phyloP scores from a whole-genome alignment of 1,140 invertebrate genomes.

The Pteromalus puparum region DNA sequence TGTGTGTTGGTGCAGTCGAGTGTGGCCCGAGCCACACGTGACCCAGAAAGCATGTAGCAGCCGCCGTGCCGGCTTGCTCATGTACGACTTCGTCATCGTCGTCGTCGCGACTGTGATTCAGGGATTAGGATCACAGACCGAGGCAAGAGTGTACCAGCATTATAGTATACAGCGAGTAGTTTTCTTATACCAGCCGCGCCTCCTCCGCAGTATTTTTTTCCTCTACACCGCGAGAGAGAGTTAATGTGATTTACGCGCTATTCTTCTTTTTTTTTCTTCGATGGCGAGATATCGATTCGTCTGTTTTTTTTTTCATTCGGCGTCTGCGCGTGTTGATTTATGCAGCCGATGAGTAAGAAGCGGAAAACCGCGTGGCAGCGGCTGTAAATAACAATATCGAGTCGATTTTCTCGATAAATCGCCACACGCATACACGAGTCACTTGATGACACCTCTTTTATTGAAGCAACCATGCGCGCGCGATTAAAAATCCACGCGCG shows the following conservation, averaged over 20 bases:
- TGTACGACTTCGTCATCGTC: conserved; percentile 61
- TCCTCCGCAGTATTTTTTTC: too few species aligned
- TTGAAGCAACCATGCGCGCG: neutral
- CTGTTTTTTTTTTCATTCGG: conserved; percentile 3
- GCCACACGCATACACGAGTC: neutral
- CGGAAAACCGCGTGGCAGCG: neutral
- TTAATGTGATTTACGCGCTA: conserved; percentile 10
- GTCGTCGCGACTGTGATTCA: conserved; percentile 57
- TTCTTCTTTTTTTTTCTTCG: neutral
- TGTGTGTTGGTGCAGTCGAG: neutral
- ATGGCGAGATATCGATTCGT: too few species aligned
- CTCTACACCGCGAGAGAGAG: too few species aligned
- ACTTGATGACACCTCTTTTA: conserved; percentile 11
- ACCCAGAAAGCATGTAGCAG: conserved; percentile 58
- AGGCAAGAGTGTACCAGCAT: neutral
- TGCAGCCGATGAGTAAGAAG: neutral
- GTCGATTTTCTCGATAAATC: neutral
- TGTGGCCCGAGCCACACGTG: conserved; percentile 38
- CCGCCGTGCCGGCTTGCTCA: conserved; percentile 35
- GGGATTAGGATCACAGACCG: conserved; percentile 57
- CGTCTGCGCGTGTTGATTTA: neutral
- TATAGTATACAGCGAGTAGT: too few species aligned
- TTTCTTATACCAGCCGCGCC: too few species aligned
- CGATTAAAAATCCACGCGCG: conserved; percentile 8
- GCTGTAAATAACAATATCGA: neutral